Evolutionary conservation across 2,797 vertebrate genomes (phyloP).

Genomic region (Sciurus vulgaris): DNA sequence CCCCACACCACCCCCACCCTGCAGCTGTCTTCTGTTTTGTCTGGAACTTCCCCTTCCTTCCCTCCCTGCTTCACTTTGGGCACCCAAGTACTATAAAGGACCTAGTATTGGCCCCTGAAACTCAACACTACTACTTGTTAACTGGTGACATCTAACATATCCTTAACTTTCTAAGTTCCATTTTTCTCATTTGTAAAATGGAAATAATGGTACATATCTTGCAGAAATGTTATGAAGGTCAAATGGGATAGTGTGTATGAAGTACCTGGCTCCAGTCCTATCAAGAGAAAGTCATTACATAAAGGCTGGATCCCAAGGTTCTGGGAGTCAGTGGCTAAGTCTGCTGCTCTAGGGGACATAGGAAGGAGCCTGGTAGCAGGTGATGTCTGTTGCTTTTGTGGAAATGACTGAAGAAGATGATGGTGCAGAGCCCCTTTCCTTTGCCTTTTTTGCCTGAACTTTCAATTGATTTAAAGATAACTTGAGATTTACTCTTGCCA

Average conservation of each 20-base stretch:
- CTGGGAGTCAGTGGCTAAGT: neutral
- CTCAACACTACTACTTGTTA: neutral
- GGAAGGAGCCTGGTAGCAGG: neutral
- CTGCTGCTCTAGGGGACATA: neutral
- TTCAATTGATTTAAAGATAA: slow-evolving; percentile 19
- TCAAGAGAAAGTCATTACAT: neutral
- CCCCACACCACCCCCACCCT: slow-evolving; percentile 76
- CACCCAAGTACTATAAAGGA: slow-evolving; percentile 5
- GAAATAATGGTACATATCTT: slow-evolving; percentile 2
- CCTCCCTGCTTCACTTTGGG: slow-evolving; percentile 50
- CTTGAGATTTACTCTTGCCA: neutral
- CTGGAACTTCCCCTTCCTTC: slow-evolving; percentile 75
- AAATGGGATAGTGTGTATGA: neutral
- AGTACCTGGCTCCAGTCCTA: neutral
- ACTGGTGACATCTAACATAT: neutral
- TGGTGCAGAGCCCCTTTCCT: neutral
- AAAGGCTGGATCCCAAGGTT: neutral
- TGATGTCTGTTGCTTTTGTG: neutral
- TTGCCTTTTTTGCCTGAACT: slow-evolving; percentile 18
- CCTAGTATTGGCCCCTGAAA: neutral
- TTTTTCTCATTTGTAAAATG: slow-evolving; percentile 29
- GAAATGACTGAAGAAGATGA: neutral
- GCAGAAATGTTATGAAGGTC: neutral
- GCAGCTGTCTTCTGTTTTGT: slow-evolving; percentile 83
- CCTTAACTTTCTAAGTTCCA: slow-evolving; percentile 4